phyloP scores from a whole-genome alignment of 2,797 vertebrate genomes.

The Oryzias dopingdopingensis region DNA sequence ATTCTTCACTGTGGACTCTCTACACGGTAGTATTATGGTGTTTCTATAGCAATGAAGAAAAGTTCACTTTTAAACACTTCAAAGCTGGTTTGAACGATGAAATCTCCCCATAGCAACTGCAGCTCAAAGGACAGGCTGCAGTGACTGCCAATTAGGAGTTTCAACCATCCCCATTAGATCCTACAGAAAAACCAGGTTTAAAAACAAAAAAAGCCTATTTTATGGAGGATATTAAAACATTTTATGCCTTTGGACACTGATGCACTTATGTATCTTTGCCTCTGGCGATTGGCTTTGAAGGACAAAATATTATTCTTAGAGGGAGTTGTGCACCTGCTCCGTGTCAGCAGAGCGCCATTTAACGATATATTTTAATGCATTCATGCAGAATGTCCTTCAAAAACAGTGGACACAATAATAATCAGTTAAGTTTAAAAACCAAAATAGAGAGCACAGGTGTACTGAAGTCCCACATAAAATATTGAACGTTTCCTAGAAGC shows the following conservation, averaged over 20 bases:
- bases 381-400: conserved; percentile 52
- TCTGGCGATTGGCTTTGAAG: conserved; percentile 59
- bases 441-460: conserved; percentile 23
- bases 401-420: conserved; percentile 31
- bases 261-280: conserved; percentile 36
- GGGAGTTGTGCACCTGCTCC: conserved; percentile 49
- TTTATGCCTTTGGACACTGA: conserved; percentile 55
- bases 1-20: conserved; percentile 21
- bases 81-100: conserved; percentile 79
- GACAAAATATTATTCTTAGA: conserved; percentile 63
- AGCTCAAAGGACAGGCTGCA: conserved; percentile 80
- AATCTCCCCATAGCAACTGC: conserved; percentile 76
- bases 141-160: conserved; percentile 87
- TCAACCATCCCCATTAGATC: conserved; percentile 82
- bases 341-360: conserved; percentile 55
- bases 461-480: conserved; percentile 38
- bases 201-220: conserved; percentile 66
- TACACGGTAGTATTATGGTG: conserved; percentile 36
- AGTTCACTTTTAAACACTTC: conserved; percentile 82
- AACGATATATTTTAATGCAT: conserved; percentile 58
- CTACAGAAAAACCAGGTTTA: conserved; percentile 75
- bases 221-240: conserved; percentile 61
- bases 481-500: conserved; percentile 44
- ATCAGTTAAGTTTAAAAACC: conserved; percentile 17
- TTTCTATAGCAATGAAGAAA: conserved; percentile 56